phyloP scores from a whole-genome alignment of 2,888 invertebrate genomes.

The Homarus gammarus region DNA sequence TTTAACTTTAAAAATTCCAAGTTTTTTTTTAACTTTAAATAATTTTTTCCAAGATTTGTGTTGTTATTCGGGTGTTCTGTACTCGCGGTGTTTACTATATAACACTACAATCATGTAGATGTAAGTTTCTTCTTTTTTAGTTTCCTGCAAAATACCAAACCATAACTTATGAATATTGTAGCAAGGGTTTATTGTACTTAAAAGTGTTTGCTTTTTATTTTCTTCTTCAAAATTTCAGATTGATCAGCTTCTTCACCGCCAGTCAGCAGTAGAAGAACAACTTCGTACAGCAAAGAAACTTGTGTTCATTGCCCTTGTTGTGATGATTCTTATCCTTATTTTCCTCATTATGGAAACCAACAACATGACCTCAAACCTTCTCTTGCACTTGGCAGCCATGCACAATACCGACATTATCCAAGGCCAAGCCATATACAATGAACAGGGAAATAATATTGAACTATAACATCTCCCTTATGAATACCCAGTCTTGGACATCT shows the following conservation, averaged over 20 bases:
- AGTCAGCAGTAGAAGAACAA: slow-evolving; percentile 47
- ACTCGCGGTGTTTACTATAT: too few species aligned
- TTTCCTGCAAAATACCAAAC: too few species aligned
- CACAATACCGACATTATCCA: not conserved
- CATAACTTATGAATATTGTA: too few species aligned
- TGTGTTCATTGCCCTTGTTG: slow-evolving; percentile 35
- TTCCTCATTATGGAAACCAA: slow-evolving; percentile 44
- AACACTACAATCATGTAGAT: too few species aligned
- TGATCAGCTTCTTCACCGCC: slow-evolving; percentile 53
- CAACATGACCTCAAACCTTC: slow-evolving; percentile 51
- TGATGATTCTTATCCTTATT: slow-evolving; percentile 28
- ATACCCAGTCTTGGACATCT: slow-evolving; percentile 7
- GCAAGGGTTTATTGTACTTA: too few species aligned
- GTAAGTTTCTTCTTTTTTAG: too few species aligned
- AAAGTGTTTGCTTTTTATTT: too few species aligned
- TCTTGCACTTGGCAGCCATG: slow-evolving; percentile 29
- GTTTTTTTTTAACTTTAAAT: too few species aligned
- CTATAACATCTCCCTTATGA: not conserved
- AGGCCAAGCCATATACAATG: not conserved
- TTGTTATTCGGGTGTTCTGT: too few species aligned
- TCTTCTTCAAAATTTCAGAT: too few species aligned
- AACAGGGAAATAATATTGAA: not conserved
- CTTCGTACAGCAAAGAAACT: slow-evolving; percentile 39
- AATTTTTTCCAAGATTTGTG: too few species aligned
- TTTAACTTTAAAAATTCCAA: too few species aligned